Evolutionary conservation across 2,888 invertebrate species (phyloP), one percentile per base, ranked within the genome.

Genomic region (Torymus tubicola): DNA sequence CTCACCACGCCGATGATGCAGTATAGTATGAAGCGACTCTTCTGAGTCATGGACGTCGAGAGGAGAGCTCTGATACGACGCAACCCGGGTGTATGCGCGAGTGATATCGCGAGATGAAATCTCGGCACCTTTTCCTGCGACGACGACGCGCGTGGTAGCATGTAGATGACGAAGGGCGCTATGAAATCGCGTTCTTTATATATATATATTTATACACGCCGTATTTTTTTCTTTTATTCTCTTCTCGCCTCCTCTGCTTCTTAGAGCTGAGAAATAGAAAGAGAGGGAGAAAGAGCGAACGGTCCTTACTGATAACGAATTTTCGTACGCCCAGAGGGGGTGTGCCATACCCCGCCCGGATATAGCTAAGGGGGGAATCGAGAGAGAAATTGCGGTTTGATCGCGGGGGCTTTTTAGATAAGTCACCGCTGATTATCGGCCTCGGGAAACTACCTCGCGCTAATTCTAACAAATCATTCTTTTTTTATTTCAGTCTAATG

Each of bases 31-130:
- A 69, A n/a, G 24, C 8, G n/a, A 60, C 52, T 60, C 24, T 18
- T 52, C 14, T 83, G 78, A 81, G 69, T 82, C 82, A 83, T 75
- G 81, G 67, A 68, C 55, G 67, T 71, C 53, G 70, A 72, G 57
- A 71, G 77, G 75, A 64, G 67, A 67, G 75, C 21, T 42, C 63
- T 60, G 75, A 70, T 76, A 73, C 67, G 63, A 8, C 42, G 3
- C 0, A 31, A 5, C 5, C 21, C 2, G 21, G 21, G 21, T 21
- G 21, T 21, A 2, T 21, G 21, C 1, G 31, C 31, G 10, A 55
- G n/a, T 16, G 63, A 24, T 74, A 79, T 74, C 79, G 58, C 69
- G 67, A 55, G 21, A 67, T 61, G 65, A 24, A 75, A 80, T 80
- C 77, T 78, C 69, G 52, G 31, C 74, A 61, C 76, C 21, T n/a